Conservation (phyloP, 2,113 vertebrate genomes). For the Microtus richardsoni region DNA sequence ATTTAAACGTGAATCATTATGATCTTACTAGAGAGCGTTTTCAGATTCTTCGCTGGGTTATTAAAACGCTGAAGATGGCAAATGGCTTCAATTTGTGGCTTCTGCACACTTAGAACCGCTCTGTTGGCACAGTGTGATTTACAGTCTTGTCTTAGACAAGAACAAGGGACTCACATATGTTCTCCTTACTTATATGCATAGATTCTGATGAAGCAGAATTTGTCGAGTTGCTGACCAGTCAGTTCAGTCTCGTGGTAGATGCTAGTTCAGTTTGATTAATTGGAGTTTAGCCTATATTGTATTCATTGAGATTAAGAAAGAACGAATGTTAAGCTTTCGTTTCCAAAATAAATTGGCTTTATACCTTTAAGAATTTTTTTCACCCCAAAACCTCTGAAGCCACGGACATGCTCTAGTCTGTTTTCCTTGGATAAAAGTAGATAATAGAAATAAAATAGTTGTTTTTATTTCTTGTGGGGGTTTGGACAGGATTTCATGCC, state of each 20-base stretch:
- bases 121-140: background rate
- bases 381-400: background rate
- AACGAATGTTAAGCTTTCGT: background rate
- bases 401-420: background rate
- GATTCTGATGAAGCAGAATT: constrained; percentile 27
- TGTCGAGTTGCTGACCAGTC: background rate
- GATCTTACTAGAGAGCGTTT: background rate
- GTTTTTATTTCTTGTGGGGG: background rate
- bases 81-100: background rate
- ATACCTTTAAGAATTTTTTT: background rate
- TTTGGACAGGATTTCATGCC: background rate
- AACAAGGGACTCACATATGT: background rate
- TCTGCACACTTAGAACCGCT: background rate
- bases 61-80: background rate
- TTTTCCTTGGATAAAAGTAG: background rate
- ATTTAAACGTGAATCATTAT: background rate
- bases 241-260: background rate
- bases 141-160: background rate
- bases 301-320: background rate
- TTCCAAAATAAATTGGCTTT: background rate
- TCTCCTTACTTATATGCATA: background rate
- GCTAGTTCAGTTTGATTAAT: background rate
- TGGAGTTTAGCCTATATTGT: background rate
- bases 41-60: background rate
- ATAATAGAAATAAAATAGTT: background rate